These are phyloP conservation scores for Tadarida brasiliensis DNA, from an alignment of 2,797 vertebrate species.

Conservation along the genomic window DNA sequence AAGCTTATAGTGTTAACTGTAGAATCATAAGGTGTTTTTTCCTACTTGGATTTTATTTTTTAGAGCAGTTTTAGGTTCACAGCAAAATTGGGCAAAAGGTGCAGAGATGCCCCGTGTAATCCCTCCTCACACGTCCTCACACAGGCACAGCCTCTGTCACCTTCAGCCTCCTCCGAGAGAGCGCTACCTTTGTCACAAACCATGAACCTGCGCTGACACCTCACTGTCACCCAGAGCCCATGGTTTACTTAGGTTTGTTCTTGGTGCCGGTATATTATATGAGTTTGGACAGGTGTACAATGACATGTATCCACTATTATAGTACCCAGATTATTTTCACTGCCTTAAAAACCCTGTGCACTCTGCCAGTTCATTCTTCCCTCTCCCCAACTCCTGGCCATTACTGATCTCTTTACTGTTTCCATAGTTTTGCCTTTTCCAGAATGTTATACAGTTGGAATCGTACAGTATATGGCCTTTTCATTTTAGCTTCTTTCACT, in stretches of 20 bases:
- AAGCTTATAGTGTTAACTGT: background rate
- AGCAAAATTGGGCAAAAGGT: background rate
- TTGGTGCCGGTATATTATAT: background rate
- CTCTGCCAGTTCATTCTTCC: background rate
- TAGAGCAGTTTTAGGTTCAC: background rate
- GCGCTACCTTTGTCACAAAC: background rate
- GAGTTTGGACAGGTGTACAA: background rate
- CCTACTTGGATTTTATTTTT: background rate
- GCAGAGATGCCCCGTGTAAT: background rate
- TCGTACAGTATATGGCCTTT: background rate
- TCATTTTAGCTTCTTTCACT: background rate
- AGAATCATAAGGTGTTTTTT: background rate
- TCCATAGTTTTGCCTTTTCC: background rate
- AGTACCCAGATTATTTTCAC: background rate
- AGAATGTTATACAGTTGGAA: background rate
- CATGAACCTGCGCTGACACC: background rate
- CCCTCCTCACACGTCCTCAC: background rate
- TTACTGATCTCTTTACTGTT: background rate
- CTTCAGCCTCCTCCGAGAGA: background rate
- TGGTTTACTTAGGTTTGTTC: background rate
- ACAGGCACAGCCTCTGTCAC: background rate
- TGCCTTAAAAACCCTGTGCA: background rate
- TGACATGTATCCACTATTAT: too few relatives aligned
- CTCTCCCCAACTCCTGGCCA: background rate
- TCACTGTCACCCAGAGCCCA: background rate